Evolutionary conservation across 2,113 vertebrate genomes (phyloP).

Genomic region (Rhipidura dahli): DNA sequence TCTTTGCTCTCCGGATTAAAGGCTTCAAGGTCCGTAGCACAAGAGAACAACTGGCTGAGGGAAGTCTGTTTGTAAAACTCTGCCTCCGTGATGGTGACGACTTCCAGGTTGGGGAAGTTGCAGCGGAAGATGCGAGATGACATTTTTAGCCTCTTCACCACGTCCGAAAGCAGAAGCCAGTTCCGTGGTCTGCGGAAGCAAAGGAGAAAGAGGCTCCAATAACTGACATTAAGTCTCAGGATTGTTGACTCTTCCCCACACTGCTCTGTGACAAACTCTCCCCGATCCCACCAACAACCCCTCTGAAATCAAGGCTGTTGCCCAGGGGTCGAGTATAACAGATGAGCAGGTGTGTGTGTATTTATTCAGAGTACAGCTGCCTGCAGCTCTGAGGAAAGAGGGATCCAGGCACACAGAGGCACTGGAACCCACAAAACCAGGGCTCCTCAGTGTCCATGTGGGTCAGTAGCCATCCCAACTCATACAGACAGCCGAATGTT

Average conservation of each 20-base stretch:
- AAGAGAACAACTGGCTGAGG: slow-evolving; percentile 89
- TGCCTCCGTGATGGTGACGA: slow-evolving; percentile 87
- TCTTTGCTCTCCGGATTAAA: slow-evolving; percentile 92
- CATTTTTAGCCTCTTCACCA: slow-evolving; percentile 88
- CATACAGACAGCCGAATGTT: fast-evolving
- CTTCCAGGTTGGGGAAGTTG: slow-evolving; percentile 88
- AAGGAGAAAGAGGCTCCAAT: not conserved
- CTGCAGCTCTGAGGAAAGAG: not conserved
- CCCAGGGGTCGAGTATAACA: fast-evolving
- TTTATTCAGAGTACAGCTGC: not conserved
- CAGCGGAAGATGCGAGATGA: slow-evolving; percentile 87
- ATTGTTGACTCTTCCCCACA: not conserved
- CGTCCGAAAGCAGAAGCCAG: slow-evolving; percentile 91
- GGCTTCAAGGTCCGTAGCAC: slow-evolving; percentile 86
- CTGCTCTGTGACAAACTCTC: not conserved
- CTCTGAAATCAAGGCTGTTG: not conserved
- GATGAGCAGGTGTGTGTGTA: fast-evolving
- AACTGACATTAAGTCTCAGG: not conserved
- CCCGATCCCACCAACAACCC: not conserved
- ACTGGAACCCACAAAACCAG: not conserved
- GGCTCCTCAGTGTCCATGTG: fast-evolving
- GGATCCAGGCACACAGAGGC: not conserved
- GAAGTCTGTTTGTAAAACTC: slow-evolving; percentile 93
- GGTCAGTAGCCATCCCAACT: not conserved
- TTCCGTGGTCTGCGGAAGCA: slow-evolving; percentile 82